Percentiles rank a stretch among this genome's conserved stretches.
Evolutionary conservation across 2,113 vertebrate species (phyloP).

Genomic region (Chlamydotis undulata): DNA sequence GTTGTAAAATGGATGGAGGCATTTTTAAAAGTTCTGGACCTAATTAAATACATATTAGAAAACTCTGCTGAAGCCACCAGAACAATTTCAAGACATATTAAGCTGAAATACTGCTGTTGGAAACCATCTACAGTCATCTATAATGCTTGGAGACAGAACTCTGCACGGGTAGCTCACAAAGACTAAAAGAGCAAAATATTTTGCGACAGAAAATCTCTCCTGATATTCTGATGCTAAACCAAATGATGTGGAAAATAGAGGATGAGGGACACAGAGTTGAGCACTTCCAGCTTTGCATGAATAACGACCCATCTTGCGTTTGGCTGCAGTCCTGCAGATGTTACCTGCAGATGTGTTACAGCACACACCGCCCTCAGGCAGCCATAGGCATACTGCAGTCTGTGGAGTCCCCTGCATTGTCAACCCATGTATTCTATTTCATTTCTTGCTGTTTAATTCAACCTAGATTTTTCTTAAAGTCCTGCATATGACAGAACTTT

Average conservation of each 20-base stretch:
- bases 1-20: background rate
- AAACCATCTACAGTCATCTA: background rate
- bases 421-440: background rate
- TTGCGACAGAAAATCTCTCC: background rate
- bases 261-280: rapidly evolving
- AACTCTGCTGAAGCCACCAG: background rate
- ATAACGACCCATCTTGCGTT: rapidly evolving
- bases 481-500: background rate
- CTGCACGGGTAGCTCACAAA: background rate
- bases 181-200: background rate
- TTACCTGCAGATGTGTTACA: background rate
- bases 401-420: rapidly evolving
- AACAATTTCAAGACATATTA: background rate
- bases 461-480: background rate
- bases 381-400: too few species aligned
- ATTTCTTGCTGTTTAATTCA: background rate
- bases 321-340: background rate
- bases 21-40: background rate
- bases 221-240: background rate
- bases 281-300: background rate
- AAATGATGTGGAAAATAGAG: rapidly evolving
- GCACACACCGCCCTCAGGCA: background rate
- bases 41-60: background rate
- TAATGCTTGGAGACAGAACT: background rate
- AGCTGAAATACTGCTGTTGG: background rate